phyloP scores from a whole-genome alignment of 2,113 vertebrate genomes.

The Nymphicus hollandicus region DNA sequence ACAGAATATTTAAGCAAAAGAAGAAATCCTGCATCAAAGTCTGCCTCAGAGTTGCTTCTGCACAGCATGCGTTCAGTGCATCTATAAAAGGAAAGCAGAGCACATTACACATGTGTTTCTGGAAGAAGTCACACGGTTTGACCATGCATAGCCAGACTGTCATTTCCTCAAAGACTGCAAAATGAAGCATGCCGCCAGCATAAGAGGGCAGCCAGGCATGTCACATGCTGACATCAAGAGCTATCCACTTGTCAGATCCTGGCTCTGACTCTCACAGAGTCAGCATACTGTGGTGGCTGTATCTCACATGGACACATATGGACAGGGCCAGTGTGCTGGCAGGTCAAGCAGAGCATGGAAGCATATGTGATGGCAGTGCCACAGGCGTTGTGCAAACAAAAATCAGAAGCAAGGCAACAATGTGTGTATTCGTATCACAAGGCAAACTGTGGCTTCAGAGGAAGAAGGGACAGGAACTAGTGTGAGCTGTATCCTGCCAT shows the following conservation, averaged over 20 bases:
- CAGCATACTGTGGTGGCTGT: neutral
- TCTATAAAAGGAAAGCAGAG: neutral
- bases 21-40: neutral
- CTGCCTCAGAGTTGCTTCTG: neutral
- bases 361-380: neutral
- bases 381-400: neutral
- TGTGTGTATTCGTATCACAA: neutral
- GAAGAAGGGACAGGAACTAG: neutral
- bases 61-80: accelerated
- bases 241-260: neutral
- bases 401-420: neutral
- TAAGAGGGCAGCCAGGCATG: neutral
- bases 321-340: neutral
- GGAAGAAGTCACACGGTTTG: neutral
- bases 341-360: neutral
- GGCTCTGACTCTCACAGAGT: neutral
- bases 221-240: neutral
- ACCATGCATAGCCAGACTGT: neutral
- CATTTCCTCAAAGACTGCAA: neutral
- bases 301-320: neutral
- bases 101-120: neutral
- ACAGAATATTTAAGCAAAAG: neutral
- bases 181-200: neutral
- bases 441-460: neutral
- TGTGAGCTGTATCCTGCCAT: neutral